Evolutionary conservation across 2,113 vertebrate species (phyloP).

Genomic region (Smithornis capensis): DNA sequence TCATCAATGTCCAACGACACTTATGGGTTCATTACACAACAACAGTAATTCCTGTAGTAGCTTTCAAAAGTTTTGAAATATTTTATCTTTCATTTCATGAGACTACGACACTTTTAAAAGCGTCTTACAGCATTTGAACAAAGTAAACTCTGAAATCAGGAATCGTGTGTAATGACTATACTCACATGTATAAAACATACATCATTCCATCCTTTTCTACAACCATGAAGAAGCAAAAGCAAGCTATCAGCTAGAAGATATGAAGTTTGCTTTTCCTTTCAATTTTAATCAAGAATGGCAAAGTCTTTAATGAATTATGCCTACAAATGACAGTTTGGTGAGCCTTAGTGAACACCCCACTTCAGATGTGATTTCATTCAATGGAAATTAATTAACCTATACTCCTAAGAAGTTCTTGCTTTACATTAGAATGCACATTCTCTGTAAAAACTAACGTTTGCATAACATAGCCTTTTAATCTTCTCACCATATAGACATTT

Average conservation of each 20-base stretch:
- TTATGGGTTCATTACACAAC: background rate
- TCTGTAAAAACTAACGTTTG: background rate
- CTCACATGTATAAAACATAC: background rate
- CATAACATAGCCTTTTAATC: background rate
- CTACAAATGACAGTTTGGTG: background rate
- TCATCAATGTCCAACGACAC: background rate
- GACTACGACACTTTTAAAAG: background rate
- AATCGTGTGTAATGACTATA: background rate
- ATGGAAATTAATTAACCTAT: slow-evolving; percentile 2
- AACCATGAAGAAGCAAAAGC: background rate
- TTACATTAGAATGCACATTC: slow-evolving; percentile 7
- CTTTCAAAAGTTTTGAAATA: background rate
- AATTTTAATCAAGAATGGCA: background rate
- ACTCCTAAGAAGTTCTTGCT: background rate
- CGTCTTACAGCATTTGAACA: background rate
- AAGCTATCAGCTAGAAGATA: background rate
- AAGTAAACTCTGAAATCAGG: background rate
- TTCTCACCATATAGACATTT: background rate
- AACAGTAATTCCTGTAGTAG: background rate
- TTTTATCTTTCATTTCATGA: background rate
- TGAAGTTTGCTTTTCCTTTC: background rate
- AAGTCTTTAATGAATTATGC: background rate
- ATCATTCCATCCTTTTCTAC: background rate
- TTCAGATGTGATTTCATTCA: slow-evolving; percentile 7
- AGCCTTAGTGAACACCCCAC: background rate